Evolutionary conservation across 1,140 invertebrate species (phyloP).

Genomic region (Zaprionus inermis): DNA sequence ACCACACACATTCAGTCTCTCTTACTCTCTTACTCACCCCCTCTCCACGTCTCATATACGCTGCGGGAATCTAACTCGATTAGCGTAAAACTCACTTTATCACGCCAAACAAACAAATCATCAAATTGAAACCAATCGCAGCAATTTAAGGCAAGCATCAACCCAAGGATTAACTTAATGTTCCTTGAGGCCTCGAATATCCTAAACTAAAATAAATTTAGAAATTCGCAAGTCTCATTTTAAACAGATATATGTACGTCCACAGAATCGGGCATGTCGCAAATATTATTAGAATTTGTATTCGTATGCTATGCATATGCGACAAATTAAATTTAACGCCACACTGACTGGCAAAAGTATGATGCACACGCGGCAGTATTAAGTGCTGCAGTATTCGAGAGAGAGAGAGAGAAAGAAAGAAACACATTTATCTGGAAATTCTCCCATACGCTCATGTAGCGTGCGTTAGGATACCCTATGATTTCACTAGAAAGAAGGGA

Average conservation of each 20-base stretch:
- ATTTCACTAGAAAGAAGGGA: neutral
- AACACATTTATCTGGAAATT: neutral
- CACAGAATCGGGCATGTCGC: neutral
- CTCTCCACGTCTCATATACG: neutral
- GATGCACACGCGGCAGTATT: neutral
- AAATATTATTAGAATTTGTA: constrained; percentile 15
- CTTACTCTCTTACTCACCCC: neutral
- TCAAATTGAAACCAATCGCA: neutral
- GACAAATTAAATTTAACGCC: constrained; percentile 48
- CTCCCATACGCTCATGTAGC: neutral
- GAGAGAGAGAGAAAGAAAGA: too few species aligned
- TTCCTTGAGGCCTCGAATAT: neutral
- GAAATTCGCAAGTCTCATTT: neutral
- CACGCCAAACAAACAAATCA: neutral
- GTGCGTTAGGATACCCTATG: neutral
- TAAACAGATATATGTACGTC: neutral
- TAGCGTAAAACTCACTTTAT: constrained; percentile 10
- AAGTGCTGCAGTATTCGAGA: neutral
- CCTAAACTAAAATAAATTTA: too few species aligned
- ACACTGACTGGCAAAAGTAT: constrained; percentile 41
- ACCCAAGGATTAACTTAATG: neutral
- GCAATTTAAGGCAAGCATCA: neutral
- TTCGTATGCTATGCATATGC: neutral
- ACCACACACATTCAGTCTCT: neutral
- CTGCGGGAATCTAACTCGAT: constrained; percentile 15